Conservation (phyloP, 2,888 invertebrate species). For the Ochlodes sylvanus region DNA sequence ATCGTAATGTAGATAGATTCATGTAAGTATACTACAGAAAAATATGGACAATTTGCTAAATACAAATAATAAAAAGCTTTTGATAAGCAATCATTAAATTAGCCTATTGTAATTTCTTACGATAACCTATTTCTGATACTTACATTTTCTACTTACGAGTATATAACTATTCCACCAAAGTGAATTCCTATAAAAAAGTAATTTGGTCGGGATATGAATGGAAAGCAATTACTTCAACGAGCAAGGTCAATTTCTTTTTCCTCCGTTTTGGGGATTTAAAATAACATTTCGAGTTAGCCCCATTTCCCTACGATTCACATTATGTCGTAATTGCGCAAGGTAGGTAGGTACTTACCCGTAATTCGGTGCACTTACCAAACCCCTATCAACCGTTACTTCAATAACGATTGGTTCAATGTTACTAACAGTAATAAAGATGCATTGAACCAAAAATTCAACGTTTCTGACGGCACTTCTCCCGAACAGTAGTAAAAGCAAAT, state of each 20-base stretch:
- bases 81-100: too few relatives aligned
- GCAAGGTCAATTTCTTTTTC: conserved; percentile 72
- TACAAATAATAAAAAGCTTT: too few relatives aligned
- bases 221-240: conserved; percentile 75
- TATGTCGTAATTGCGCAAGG: conserved; percentile 26
- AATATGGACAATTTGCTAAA: too few relatives aligned
- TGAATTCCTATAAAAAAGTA: conserved; percentile 65
- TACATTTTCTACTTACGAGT: not conserved
- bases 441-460: too few relatives aligned
- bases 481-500: too few relatives aligned
- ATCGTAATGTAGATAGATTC: too few relatives aligned
- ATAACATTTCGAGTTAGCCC: conserved; percentile 71
- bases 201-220: conserved; percentile 77
- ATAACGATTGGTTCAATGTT: not conserved
- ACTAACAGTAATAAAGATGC: too few relatives aligned
- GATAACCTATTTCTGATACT: too few relatives aligned
- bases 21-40: too few relatives aligned
- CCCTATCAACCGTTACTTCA: conserved; percentile 30
- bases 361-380: conserved; percentile 29
- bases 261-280: conserved; percentile 63
- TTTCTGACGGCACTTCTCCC: too few relatives aligned
- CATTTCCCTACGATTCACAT: conserved; percentile 48
- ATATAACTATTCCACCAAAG: not conserved
- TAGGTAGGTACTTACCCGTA: conserved; percentile 16
- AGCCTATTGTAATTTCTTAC: too few relatives aligned